Evolutionary conservation across 2,888 invertebrate genomes (phyloP), one percentile per base, ranked within the genome.

Genomic region (Habrosyne pyritoides): DNA sequence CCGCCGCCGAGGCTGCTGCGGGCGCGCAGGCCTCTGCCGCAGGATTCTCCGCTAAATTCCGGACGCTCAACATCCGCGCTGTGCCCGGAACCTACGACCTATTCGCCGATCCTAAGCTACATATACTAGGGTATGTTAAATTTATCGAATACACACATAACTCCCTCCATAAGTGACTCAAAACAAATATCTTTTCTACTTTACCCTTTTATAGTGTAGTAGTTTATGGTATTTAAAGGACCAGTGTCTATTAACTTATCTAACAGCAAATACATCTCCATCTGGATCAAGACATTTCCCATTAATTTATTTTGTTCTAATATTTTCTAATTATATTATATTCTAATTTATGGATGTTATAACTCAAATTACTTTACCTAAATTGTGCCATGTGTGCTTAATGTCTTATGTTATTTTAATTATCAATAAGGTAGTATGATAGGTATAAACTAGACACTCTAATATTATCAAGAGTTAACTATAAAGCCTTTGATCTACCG

Each of bases 61-160:
- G 86, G 53, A 93, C 96, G 0, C 77, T 95, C 21, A 91, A 91
- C 56, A 94, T 96, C 2, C 92, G 96, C 18, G 90, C 93, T 0
- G 95, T 96, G n/a, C 96, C 96, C 0, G 96, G 96, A 7, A 83
- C 89, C 10, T 96, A 96, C 71, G 89, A 93, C 33, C 73, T 96
- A 21, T 91, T 94, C 70, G 84, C 88, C 1, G 96, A 96, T 79
- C 80, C 90, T 6, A 95, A 95, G 81, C 92, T 96, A 69, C 94
- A 95, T 72, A 93, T 96, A 67, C 89, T 96, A 48, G 93, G 94
- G 96, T 96, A 85, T 93, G 93, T 42, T 7, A n/a, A 12, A 30
- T 30, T 30, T 30, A 10, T n/a, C n/a, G n/a, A n/a, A n/a, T n/a
- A n/a, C n/a, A n/a, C n/a, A n/a, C n/a, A n/a, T n/a, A n/a, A n/a